These are phyloP conservation scores for Pterostichus madidus DNA, from an alignment of 2,888 invertebrate genomes.

Conservation along the genomic window DNA sequence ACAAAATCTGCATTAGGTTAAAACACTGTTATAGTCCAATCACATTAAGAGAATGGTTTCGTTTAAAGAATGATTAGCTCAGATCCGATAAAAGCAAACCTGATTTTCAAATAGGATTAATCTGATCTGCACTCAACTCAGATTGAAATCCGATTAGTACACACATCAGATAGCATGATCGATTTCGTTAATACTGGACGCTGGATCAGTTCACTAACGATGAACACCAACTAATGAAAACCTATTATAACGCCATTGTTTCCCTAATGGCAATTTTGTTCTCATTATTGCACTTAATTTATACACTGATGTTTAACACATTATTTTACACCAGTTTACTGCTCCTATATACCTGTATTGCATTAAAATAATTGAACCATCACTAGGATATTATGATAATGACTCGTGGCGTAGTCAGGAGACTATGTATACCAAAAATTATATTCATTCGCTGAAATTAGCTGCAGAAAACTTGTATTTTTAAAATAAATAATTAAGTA, in stretches of 20 bases:
- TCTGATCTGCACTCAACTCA: constrained; percentile 30
- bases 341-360: no score
- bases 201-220: background rate
- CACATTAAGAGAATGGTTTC: constrained; percentile 29
- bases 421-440: no score
- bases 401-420: no score
- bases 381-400: no score
- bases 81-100: constrained; percentile 22
- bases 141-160: constrained; percentile 39
- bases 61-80: constrained; percentile 22
- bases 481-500: no score
- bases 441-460: no score
- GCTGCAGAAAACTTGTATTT: no score
- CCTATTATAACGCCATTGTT: constrained; percentile 8
- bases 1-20: background rate
- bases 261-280: constrained; percentile 20
- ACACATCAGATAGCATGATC: constrained; percentile 49
- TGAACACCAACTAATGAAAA: constrained; percentile 37
- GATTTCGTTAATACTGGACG: constrained; percentile 9
- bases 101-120: constrained; percentile 47
- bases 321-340: no score
- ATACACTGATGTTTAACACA: no score
- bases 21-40: background rate
- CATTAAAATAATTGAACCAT: no score
- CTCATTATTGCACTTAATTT: constrained; percentile 11